These are phyloP conservation scores for Volucella zonaria DNA, from an alignment of 2,888 invertebrate species.

Conservation along the genomic window DNA sequence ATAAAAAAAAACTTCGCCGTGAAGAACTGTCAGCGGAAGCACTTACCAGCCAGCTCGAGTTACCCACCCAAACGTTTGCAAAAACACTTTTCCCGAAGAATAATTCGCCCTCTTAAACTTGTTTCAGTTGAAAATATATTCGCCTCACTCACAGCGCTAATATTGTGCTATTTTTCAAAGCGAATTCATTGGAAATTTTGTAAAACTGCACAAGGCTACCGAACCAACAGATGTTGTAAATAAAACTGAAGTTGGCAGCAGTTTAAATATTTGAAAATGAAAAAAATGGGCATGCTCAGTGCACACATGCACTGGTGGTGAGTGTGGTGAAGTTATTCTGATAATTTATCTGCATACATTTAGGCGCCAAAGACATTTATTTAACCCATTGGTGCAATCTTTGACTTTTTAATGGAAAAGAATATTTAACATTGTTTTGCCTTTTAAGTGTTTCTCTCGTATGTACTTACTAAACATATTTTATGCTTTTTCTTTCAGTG, in stretches of 20 bases:
- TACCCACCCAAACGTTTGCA: conserved; percentile 3
- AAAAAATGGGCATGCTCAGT: conserved; percentile 41
- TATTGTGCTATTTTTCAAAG: conserved; percentile 1
- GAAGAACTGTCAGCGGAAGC: conserved; percentile 20
- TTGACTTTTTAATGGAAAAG: no score
- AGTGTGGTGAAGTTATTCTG: not conserved
- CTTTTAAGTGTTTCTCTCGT: no score
- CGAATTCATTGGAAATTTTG: conserved; percentile 32
- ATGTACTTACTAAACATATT: no score
- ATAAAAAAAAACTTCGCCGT: conserved; percentile 20
- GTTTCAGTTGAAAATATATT: not conserved
- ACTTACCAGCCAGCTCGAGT: conserved; percentile 1
- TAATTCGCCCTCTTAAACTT: not conserved
- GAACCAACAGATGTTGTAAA: conserved; percentile 66
- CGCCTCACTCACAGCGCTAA: not conserved
- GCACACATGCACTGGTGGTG: not conserved
- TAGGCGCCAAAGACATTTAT: conserved; percentile 43
- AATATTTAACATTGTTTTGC: no score
- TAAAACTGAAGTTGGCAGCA: conserved; percentile 66
- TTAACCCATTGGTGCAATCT: not conserved
- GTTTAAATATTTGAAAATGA: not conserved
- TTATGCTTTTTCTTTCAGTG: no score
- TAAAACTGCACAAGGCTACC: conserved; percentile 28
- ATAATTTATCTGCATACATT: conserved; percentile 20
- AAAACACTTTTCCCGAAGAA: not conserved